phyloP scores from a whole-genome alignment of 1,140 invertebrate genomes.

The Drosophila tani region DNA sequence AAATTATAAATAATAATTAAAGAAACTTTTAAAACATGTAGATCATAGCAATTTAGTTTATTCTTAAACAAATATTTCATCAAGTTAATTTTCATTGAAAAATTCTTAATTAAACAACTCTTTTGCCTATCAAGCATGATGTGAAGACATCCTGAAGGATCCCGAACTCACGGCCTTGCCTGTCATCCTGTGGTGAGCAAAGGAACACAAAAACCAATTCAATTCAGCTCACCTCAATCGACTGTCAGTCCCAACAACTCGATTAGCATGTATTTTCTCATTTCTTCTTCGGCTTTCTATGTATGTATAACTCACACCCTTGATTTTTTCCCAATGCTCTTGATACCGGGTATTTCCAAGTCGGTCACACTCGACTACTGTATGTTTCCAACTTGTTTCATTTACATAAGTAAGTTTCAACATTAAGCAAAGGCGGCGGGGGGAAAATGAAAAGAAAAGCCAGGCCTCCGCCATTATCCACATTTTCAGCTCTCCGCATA shows the following conservation, averaged over 20 bases:
- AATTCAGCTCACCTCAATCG: constrained; percentile 41
- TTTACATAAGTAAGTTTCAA: constrained; percentile 81
- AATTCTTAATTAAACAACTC: too few relatives aligned
- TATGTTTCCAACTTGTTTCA: constrained; percentile 44
- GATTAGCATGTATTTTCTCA: constrained; percentile 44
- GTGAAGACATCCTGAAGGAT: background rate
- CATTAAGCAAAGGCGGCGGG: constrained; percentile 55
- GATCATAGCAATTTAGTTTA: too few relatives aligned
- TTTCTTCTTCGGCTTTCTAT: background rate
- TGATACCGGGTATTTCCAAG: too few relatives aligned
- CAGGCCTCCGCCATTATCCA: constrained; percentile 54
- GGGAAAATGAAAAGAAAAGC: constrained; percentile 65
- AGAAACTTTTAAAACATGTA: too few relatives aligned
- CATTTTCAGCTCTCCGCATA: background rate
- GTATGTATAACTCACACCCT: background rate
- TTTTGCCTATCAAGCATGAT: constrained; percentile 1
- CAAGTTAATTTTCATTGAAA: too few relatives aligned
- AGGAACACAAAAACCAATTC: constrained; percentile 27
- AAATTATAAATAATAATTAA: too few relatives aligned
- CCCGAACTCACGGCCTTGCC: too few relatives aligned
- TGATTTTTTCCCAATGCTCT: background rate
- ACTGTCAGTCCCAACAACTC: constrained; percentile 38
- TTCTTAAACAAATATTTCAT: too few relatives aligned
- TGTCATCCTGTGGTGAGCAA: background rate
- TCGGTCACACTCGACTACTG: too few relatives aligned